Evolutionary conservation across 2,797 vertebrate species (phyloP).

Genomic region (Cichlasoma orientale): DNA sequence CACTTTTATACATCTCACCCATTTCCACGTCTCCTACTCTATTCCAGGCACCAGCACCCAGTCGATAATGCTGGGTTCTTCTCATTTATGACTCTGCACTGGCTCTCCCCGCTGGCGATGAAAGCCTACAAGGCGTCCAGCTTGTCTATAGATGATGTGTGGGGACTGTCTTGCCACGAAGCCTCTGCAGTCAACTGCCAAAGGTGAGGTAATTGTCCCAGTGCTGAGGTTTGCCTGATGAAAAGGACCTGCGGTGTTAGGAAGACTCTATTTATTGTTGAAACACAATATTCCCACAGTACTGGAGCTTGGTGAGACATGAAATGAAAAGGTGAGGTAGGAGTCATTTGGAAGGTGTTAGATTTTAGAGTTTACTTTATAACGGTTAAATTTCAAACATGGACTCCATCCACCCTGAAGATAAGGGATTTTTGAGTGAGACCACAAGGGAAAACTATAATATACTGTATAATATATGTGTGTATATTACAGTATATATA

Average conservation of each 20-base stretch:
- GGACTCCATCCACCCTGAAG: neutral
- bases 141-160: conserved; percentile 80
- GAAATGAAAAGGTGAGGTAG: conserved; percentile 5
- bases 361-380: neutral
- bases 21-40: conserved; percentile 45
- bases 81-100: conserved; percentile 87
- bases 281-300: conserved; percentile 18
- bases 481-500: too few species aligned
- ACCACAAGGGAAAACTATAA: too few species aligned
- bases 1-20: conserved; percentile 51
- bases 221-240: conserved; percentile 24
- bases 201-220: conserved; percentile 74
- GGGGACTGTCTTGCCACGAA: conserved; percentile 85
- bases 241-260: conserved; percentile 16
- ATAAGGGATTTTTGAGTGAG: too few species aligned
- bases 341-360: neutral
- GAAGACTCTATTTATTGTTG: conserved; percentile 13
- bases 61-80: conserved; percentile 87
- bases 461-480: too few species aligned
- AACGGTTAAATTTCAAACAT: neutral
- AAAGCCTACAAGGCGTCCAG: conserved; percentile 78
- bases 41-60: conserved; percentile 85
- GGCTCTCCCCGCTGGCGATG: conserved; percentile 84
- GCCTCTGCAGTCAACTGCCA: conserved; percentile 82
- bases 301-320: neutral